Conservation (phyloP, 2,888 invertebrate species). For the Lasiommata megera region DNA sequence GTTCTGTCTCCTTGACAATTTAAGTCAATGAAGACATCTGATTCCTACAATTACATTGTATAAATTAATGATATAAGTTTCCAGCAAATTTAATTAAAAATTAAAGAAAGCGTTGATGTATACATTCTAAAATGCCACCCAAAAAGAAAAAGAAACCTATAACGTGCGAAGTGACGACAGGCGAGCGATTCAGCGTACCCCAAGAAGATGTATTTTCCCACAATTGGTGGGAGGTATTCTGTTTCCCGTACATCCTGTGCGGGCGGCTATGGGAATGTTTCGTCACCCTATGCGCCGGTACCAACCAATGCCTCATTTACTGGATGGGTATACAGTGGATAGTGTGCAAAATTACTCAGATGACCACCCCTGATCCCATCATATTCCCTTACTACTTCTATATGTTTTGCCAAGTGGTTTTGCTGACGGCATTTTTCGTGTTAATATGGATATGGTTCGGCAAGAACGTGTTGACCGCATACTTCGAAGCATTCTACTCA, state of each 20-base stretch:
- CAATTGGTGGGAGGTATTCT: conserved; percentile 68
- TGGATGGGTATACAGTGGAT: conserved; percentile 69
- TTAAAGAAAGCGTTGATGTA: neutral
- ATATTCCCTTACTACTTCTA: conserved; percentile 69
- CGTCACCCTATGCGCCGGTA: conserved; percentile 54
- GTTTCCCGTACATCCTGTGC: conserved; percentile 63
- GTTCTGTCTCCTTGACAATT: too few species aligned
- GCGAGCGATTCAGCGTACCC: conserved; percentile 52
- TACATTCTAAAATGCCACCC: conserved; percentile 42
- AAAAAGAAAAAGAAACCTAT: conserved; percentile 40
- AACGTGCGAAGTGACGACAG: conserved; percentile 47
- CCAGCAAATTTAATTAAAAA: neutral
- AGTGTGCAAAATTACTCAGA: conserved; percentile 58
- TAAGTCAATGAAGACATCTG: too few species aligned
- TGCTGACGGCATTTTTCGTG: conserved; percentile 48
- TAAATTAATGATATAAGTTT: neutral
- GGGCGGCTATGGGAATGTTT: conserved; percentile 57
- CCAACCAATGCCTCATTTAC: conserved; percentile 62
- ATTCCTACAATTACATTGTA: too few species aligned
- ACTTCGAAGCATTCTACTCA: conserved; percentile 44
- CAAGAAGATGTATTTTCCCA: conserved; percentile 53
- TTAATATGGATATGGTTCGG: conserved; percentile 57
- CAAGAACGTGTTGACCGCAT: conserved; percentile 49
- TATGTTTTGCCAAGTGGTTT: conserved; percentile 62
- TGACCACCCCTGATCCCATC: conserved; percentile 60